Evolutionary conservation across 1,140 invertebrate species (phyloP).

Genomic region (Drosophila sp.): DNA sequence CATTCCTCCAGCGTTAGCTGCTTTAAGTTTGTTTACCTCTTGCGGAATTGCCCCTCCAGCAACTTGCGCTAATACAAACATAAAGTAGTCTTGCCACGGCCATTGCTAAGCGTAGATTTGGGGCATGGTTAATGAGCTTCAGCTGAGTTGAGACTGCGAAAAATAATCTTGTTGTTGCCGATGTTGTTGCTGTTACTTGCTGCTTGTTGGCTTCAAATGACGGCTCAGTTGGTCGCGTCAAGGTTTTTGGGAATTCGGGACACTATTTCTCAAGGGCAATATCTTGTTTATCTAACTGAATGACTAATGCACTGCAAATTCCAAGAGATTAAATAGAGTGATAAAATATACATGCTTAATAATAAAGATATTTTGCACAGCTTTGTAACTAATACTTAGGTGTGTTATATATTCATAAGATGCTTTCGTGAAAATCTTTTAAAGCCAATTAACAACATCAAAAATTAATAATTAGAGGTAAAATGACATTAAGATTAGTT

Average conservation of each 20-base stretch:
- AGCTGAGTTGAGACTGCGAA: slow-evolving; percentile 18
- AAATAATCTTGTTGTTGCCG: slow-evolving; percentile 10
- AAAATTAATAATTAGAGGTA: no score
- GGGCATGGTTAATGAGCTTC: slow-evolving; percentile 62
- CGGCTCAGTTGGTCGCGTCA: slow-evolving; percentile 27
- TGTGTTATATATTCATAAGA: slow-evolving; percentile 1
- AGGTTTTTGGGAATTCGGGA: slow-evolving; percentile 25
- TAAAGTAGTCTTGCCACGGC: slow-evolving; percentile 42
- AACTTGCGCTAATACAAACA: slow-evolving; percentile 23
- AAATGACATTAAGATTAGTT: no score
- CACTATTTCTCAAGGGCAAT: slow-evolving; percentile 24
- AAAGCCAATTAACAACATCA: no score
- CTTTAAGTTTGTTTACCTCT: slow-evolving; percentile 66
- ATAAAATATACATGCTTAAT: slow-evolving; percentile 21
- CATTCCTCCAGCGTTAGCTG: slow-evolving; percentile 24
- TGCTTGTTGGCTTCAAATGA: slow-evolving; percentile 27
- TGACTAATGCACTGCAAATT: slow-evolving; percentile 42
- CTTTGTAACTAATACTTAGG: slow-evolving; percentile 9
- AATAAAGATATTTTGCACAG: slow-evolving; percentile 15
- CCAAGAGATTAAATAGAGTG: slow-evolving; percentile 24
- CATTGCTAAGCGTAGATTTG: slow-evolving; percentile 49
- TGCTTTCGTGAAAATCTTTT: neutral
- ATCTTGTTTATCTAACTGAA: slow-evolving; percentile 33
- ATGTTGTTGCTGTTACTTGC: neutral
- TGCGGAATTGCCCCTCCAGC: slow-evolving; percentile 36